phyloP scores from a whole-genome alignment of 1,140 invertebrate species.

The Trichoplusia ni region DNA sequence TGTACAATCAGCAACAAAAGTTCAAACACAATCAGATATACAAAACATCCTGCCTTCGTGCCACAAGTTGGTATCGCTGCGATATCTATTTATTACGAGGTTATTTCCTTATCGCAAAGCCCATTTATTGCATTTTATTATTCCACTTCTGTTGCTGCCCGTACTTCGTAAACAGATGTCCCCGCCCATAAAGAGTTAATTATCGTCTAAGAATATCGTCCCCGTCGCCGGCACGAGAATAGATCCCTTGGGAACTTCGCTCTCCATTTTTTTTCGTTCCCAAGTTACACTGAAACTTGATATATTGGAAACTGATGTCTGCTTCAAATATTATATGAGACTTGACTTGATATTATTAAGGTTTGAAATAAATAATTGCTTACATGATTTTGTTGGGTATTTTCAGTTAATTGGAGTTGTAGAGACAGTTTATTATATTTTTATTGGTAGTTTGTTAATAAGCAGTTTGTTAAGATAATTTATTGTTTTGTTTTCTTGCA shows the following conservation, averaged over 20 bases:
- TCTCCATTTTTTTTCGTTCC: slow-evolving; percentile 52
- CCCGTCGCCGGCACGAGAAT: slow-evolving; percentile 45
- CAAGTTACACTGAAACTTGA: slow-evolving; percentile 38
- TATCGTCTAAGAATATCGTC: slow-evolving; percentile 73
- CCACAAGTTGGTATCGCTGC: too few relatives aligned
- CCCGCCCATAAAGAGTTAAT: slow-evolving; percentile 73
- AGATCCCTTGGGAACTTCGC: slow-evolving; percentile 63
- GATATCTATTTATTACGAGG: too few relatives aligned
- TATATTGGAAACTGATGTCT: slow-evolving; percentile 34
- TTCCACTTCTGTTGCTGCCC: too few relatives aligned
- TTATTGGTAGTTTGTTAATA: too few relatives aligned
- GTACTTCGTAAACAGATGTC: slow-evolving; percentile 70
- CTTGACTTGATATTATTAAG: not conserved
- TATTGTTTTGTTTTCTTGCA: too few relatives aligned
- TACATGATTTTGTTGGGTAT: not conserved
- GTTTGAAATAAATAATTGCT: not conserved
- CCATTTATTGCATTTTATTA: too few relatives aligned
- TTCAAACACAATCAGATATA: too few relatives aligned
- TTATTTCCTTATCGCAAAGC: too few relatives aligned
- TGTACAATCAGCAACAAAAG: slow-evolving; percentile 14
- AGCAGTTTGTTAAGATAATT: too few relatives aligned
- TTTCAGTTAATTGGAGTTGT: not conserved
- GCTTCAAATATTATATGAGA: not conserved
- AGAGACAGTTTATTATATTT: too few relatives aligned
- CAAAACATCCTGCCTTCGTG: too few relatives aligned